Evolutionary conservation across 2,113 vertebrate species (phyloP).

Genomic region (Addax nasomaculatus): DNA sequence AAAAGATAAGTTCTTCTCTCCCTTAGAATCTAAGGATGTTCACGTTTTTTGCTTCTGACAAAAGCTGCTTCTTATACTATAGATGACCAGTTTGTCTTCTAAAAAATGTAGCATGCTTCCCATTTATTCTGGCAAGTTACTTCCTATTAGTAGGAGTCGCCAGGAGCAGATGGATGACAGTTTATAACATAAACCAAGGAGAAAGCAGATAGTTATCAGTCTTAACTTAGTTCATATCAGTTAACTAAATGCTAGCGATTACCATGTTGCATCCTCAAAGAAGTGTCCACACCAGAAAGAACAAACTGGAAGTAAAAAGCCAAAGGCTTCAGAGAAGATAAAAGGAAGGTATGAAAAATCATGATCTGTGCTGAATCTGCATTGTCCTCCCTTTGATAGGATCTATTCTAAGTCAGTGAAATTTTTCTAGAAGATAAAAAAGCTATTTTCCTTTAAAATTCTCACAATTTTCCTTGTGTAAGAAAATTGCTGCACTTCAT

Average conservation of each 20-base stretch:
- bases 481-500: neutral
- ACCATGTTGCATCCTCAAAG: neutral
- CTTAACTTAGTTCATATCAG: constrained; percentile 17
- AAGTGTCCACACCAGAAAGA: neutral
- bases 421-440: neutral
- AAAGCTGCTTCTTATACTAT: neutral
- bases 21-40: neutral
- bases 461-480: neutral
- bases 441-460: neutral
- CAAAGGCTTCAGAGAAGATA: neutral
- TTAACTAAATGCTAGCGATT: neutral
- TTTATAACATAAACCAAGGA: constrained; percentile 22
- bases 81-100: neutral
- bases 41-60: neutral
- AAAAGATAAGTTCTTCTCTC: neutral
- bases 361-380: neutral
- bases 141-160: constrained; percentile 28
- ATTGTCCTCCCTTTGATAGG: neutral
- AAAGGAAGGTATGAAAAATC: neutral
- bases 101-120: constrained; percentile 6
- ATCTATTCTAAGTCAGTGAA: neutral
- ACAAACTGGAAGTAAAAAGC: neutral
- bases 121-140: constrained; percentile 1
- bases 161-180: constrained; percentile 33
- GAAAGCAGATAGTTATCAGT: neutral